Base-by-base conservation (phyloP, 2,797 vertebrate species). In the Coregonus suidteri region DNA sequence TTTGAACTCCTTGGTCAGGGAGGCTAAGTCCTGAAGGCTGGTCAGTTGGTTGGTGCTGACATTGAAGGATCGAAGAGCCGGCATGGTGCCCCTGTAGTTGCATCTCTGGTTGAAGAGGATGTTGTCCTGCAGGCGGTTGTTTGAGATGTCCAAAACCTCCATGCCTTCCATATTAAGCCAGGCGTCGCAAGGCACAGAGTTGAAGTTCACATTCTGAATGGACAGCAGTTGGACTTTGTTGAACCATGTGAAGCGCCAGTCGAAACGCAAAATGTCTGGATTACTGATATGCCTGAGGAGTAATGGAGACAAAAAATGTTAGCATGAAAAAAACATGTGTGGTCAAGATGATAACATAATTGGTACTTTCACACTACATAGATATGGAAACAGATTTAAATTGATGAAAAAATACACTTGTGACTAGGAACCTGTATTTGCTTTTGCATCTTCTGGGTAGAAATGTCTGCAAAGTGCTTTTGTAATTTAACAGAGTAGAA, bases 221-320 rank as follows among this genome's bases (percentile, higher is more conserved):
- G 91, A 91, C 62, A 96, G 86, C 1, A 88, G 0, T 9, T 83
- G 85, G 3, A 97, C 84, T 3, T 91, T 91, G n/a, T 91, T 93
- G 11, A 96, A 88, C 96, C 96, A 97, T 15, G 94, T 95, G 81
- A 97, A 97, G 71, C 93, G 93, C 95, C 94, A 96, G 90, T 97
- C 95, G 1, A 96, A 97, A 0, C 94, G 91, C 74, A 97, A 84
- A 59, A 97, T 81, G 34, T 97, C 96, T 0, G 96, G 96, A 86
- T 97, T 97, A 81, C 94, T 96, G 84, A 97, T 96, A 67, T 96
- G 96, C 92, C 93, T 95, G 37, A 15, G 86, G 77, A 82, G 73
- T 31, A 74, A 79, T 56, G 72, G 1, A 75, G 80, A 51, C 31
- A 16, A 47, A 2, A 47, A 9, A 47, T 47, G 41, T 47, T 11